Evolutionary conservation across 2,113 vertebrate genomes (phyloP).

Genomic region (Daubentonia madagascariensis): DNA sequence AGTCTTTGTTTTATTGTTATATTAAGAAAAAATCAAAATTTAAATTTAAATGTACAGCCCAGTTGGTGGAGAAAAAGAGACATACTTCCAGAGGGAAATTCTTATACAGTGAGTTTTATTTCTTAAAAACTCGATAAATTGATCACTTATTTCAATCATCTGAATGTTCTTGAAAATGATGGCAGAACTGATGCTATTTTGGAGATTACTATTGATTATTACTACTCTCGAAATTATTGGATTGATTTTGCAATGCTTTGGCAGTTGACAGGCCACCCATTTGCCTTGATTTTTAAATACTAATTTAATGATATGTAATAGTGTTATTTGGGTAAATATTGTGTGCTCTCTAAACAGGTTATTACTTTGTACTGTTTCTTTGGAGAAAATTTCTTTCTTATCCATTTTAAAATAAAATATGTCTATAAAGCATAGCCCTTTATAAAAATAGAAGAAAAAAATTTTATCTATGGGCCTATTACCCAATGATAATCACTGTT

Average conservation of each 20-base stretch:
- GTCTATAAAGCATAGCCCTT: not conserved
- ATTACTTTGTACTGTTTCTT: not conserved
- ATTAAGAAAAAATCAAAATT: not conserved
- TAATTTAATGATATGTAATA: not conserved
- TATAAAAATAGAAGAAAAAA: not conserved
- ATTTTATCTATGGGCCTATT: not conserved
- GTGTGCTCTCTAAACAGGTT: not conserved
- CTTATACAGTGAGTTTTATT: not conserved
- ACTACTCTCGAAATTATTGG: not conserved
- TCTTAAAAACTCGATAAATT: not conserved
- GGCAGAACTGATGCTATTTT: not conserved
- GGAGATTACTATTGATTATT: not conserved
- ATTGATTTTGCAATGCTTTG: not conserved
- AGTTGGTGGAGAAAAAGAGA: not conserved
- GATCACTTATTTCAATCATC: not conserved
- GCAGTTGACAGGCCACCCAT: not conserved
- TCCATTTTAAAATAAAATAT: constrained; percentile 20
- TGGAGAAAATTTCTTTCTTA: not conserved
- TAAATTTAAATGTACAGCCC: not conserved
- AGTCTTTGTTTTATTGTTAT: not conserved
- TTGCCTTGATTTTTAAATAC: constrained; percentile 33
- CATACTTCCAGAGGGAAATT: not conserved
- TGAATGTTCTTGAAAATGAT: constrained; percentile 1
- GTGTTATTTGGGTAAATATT: constrained; percentile 13
- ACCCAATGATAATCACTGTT: not conserved